Base-by-base conservation (phyloP, 2,113 vertebrate genomes). In the Tyto alba region DNA sequence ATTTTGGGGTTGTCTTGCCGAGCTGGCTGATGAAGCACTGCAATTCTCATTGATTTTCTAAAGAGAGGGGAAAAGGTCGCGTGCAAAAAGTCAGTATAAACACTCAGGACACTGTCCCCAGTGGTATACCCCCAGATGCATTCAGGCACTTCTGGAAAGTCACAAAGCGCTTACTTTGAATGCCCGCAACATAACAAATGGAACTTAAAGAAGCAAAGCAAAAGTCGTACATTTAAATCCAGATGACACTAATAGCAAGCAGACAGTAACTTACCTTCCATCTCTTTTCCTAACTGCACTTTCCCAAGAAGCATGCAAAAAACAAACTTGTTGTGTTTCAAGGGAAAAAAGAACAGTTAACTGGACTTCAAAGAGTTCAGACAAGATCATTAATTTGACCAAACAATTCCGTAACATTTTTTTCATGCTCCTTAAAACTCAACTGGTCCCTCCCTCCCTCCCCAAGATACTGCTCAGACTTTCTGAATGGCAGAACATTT, bases 251-350 rank as follows among this genome's bases (percentile, higher is more conserved):
- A 40, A 96, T 1, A 91, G 68, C 62, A 97, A 97, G 91, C 93
- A 95, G 36, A 77, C 80, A 88, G 72, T 4, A 50, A 91, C 98
- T 98, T 98, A 98, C 98, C 98, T 98, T 98, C 97, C 93, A 95
- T 94, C 78, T 98, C 97, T 95, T 97, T 98, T 98, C 98, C 98
- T 97, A 98, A 95, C 97, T 98, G 98, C 96, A 93, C 93, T 98
- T 98, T 98, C 97, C 97, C 98, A 96, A 98, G 98, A 98, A 98
- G 98, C 98, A 98, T 98, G 98, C 94, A 98, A 98, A 98, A 98
- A 97, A 98, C 90, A 98, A 97, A 97, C 93, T 97, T 59, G 72
- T 80, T 95, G 95, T 97, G 89, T 96, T 98, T 97, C 94, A 96
- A 94, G 82, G 77, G 71, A 8, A 59, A 89, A 68, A 87, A 67